These are phyloP conservation scores for Sylvia atricapilla DNA, from an alignment of 2,113 vertebrate genomes.

Conservation along the genomic window DNA sequence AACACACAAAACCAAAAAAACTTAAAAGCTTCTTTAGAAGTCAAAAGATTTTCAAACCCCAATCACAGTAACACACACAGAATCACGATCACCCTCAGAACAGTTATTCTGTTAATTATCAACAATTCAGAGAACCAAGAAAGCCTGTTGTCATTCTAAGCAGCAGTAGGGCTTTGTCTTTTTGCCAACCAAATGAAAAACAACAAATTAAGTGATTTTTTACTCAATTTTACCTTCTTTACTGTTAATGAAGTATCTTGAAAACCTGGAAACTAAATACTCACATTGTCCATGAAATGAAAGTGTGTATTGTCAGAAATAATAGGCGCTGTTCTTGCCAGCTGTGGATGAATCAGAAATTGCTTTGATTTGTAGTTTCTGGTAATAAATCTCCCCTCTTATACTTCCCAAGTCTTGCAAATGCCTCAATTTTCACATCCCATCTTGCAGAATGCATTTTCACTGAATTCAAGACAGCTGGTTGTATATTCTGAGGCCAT, in stretches of 20 bases:
- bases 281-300: neutral
- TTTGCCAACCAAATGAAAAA: neutral
- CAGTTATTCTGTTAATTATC: neutral
- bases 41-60: constrained; percentile 8
- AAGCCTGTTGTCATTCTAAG: neutral
- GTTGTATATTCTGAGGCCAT: neutral
- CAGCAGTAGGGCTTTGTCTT: neutral
- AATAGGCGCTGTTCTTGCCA: neutral
- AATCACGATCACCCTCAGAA: neutral
- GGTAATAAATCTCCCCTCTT: neutral
- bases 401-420: neutral
- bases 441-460: neutral
- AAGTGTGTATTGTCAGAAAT: neutral
- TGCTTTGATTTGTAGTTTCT: neutral
- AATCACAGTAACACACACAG: neutral
- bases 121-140: neutral
- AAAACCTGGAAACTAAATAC: constrained; percentile 20
- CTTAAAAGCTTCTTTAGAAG: neutral
- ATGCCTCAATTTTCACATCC: neutral
- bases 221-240: neutral
- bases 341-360: neutral
- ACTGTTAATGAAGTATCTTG: constrained; percentile 19
- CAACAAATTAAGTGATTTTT: neutral
- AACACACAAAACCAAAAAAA: neutral
- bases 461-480: neutral